A percentile compares a stretch with the other conserved stretches of the same genome.
These are phyloP conservation scores for Cyaniris semiargus DNA, from an alignment of 2,888 invertebrate species.

Conservation along the genomic window DNA sequence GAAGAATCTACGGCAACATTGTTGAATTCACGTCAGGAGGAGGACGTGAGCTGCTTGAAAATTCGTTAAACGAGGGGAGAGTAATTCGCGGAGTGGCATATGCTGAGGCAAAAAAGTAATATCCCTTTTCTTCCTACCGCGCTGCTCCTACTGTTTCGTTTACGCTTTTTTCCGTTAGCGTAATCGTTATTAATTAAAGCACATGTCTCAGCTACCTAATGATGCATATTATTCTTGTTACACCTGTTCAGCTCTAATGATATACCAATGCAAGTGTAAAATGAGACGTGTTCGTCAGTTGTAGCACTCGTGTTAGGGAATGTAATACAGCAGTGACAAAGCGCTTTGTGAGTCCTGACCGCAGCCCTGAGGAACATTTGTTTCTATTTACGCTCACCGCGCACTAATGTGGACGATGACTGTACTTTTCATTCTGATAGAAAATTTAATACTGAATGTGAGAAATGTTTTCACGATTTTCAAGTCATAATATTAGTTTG, in stretches of 20 bases:
- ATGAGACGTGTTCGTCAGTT: constrained; percentile 11
- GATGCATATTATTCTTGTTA: background rate
- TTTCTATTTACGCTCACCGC: constrained; percentile 24
- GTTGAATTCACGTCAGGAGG: too few species aligned
- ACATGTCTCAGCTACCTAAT: background rate
- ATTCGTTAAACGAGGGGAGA: too few species aligned
- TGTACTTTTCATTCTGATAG: constrained; percentile 3
- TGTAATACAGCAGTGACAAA: constrained; percentile 29
- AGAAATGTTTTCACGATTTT: background rate
- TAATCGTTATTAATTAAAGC: too few species aligned
- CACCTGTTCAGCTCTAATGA: background rate
- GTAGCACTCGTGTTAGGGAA: constrained; percentile 21
- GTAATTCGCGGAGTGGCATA: too few species aligned
- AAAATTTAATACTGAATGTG: background rate
- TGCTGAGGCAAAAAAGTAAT: too few species aligned
- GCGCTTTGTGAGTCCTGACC: constrained; percentile 27
- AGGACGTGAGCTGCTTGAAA: too few species aligned
- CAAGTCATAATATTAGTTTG: background rate
- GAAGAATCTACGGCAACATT: too few species aligned
- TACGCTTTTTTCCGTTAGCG: too few species aligned
- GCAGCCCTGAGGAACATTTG: constrained; percentile 28
- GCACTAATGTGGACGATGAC: constrained; percentile 20
- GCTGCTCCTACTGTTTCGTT: too few species aligned
- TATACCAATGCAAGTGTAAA: background rate
- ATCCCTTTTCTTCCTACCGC: too few species aligned